Base-by-base conservation (phyloP, 2,888 invertebrate genomes). In the Chaetogeoica ovagalla region DNA sequence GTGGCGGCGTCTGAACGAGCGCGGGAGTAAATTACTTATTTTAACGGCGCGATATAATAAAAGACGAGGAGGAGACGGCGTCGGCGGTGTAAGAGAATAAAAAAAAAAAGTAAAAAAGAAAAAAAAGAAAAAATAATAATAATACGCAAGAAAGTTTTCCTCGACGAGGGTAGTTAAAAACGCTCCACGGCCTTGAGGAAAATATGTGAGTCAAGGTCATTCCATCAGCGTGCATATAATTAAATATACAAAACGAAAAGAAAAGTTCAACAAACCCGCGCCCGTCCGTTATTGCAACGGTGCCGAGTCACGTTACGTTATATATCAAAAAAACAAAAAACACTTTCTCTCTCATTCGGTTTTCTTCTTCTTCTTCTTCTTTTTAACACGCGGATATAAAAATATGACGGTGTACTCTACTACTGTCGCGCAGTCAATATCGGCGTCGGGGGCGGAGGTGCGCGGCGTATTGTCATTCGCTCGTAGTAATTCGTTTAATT, bases 181-280 rank as follows among this genome's bases (percentile, higher is more conserved):
- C 79, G 19, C 43, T 79, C 9, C 43, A n/a, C 30, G 79, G 79
- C 79, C 79, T 79, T 79, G 79, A 70, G 79, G 57, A 39, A 79
- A 71, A 79, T 79, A 79, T 79, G 30, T 30, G 71, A 79, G 79
- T 79, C 79, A 79, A 79, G 79, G 79, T 79, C 79, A 65, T 4
- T 4, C 2, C 30, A 30, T 30, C 30, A 30, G 30, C 30, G 30
- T 30, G 30, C 30, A 4, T 30, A 30, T 71, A 79, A 79, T 79
- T 79, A 79, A 71, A 48, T 63, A 79, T 57, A 79, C 63, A 76
- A 79, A 79, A 39, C 70, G 52, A 11, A 48, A 48, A 9, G 62
- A 79, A 79, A 79, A 79, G 79, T 79, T 79, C 71, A 71, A 79
- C n/a, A 79, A 71, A 57, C 79, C 43, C 52, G 15, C 55, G n/a